phyloP scores from a whole-genome alignment of 2,797 vertebrate genomes.

The Rhinella marina region DNA sequence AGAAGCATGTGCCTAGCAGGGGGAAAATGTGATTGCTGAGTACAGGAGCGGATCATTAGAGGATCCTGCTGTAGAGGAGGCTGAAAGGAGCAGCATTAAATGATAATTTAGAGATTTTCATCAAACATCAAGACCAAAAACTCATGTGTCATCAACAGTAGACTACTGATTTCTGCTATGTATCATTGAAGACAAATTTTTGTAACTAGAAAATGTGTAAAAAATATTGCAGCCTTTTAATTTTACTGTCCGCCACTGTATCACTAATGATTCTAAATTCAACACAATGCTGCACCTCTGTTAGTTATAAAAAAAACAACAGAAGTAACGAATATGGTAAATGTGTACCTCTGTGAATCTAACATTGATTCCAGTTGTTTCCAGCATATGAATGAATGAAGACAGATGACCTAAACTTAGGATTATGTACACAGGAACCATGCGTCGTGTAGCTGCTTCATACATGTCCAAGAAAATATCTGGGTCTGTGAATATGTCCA shows the following conservation, averaged over 20 bases:
- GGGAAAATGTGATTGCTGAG: too few relatives aligned
- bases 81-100: too few relatives aligned
- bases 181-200: neutral
- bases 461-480: constrained; percentile 82
- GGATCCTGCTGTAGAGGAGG: too few relatives aligned
- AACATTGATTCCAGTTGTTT: constrained; percentile 76
- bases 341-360: constrained; percentile 72
- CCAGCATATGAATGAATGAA: constrained; percentile 68
- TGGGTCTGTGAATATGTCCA: constrained; percentile 83
- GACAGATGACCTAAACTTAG: constrained; percentile 73
- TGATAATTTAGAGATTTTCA: too few relatives aligned
- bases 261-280: neutral
- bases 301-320: neutral
- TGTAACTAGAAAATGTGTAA: neutral
- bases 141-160: too few relatives aligned
- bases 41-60: too few relatives aligned
- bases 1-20: too few relatives aligned
- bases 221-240: neutral
- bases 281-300: neutral
- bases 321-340: neutral
- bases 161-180: neutral
- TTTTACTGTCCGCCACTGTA: neutral
- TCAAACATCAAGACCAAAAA: too few relatives aligned
- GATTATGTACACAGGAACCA: constrained; percentile 85
- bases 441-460: constrained; percentile 72